Percentiles rank a stretch among this genome's conserved stretches.
These are phyloP conservation scores for Desmodus rotundus DNA, from an alignment of 2,113 vertebrate genomes.

Conservation along the genomic window DNA sequence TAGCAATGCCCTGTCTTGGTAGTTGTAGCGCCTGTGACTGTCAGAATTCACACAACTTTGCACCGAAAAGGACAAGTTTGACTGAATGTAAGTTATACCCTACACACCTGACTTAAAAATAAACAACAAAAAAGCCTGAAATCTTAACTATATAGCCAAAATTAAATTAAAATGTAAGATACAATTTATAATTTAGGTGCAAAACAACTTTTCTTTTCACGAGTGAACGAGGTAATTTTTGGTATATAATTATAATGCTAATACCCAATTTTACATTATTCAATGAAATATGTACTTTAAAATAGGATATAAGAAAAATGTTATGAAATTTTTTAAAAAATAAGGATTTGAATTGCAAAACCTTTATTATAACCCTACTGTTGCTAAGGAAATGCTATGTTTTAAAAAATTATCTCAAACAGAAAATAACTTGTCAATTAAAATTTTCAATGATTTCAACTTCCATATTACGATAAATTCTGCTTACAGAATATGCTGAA, in stretches of 20 bases:
- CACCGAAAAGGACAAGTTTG: too few relatives aligned
- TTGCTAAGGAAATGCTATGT: background rate
- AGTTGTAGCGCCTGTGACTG: background rate
- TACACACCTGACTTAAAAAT: background rate
- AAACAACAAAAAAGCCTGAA: background rate
- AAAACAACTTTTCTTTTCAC: background rate
- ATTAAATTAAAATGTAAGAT: background rate
- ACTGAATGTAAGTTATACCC: background rate
- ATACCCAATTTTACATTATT: background rate
- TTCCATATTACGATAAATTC: background rate
- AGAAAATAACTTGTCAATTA: background rate
- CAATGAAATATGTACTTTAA: background rate
- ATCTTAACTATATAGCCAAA: background rate
- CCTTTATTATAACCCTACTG: background rate
- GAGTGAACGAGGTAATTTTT: background rate
- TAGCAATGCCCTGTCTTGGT: background rate
- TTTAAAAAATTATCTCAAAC: background rate
- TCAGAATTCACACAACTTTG: background rate
- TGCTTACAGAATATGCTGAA: background rate
- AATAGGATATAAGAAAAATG: background rate
- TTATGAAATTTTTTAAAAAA: background rate
- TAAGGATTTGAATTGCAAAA: background rate
- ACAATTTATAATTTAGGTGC: background rate
- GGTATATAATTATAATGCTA: background rate
- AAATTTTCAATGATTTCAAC: slow-evolving; percentile 13